Evolutionary conservation across 1,140 invertebrate genomes (phyloP), one percentile per base, ranked within the genome.

Genomic region (Mizuhopecten yessoensis): DNA sequence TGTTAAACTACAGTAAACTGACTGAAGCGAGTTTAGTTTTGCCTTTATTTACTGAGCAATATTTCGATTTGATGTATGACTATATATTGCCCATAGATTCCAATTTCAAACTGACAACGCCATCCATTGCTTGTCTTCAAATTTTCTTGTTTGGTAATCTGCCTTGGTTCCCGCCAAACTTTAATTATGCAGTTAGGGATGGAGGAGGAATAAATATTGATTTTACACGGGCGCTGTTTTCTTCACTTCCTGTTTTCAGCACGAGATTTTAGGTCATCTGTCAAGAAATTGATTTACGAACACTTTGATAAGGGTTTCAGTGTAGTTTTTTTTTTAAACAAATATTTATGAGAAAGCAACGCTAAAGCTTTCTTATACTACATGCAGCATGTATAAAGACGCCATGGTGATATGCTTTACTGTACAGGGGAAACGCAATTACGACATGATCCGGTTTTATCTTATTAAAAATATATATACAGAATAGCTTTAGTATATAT

Each of bases 161-260:
- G 23, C 23, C 9, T 75, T 9, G 36, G 57, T 75, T 75, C 57
- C 57, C 57, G 23, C 57, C 57, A 75, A 75, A 75, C 57, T 75
- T 75, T 75, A 75, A 75, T 75, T 75, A 75, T 75, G 29, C 29
- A 75, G 57, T 75, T 75, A 75, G 57, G 29, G 57, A 75, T n/a
- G 57, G 57, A 75, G 57, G n/a, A n/a, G 57, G 57, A 75, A 75
- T 75, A n/a, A n/a, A 75, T 75, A 75, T 75, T 75, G 57, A 75
- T 75, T 75, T 75, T 75, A 75, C 57, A 29, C 9, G 3, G 5
- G 11, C 23, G n/a, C 57, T 75, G 57, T n/a, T 75, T 75, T 75
- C 57, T 75, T n/a, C 5, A 75, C 57, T 75, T 75, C 57, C 57
- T 75, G 57, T 75, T 75, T n/a, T 75, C 57, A 75, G 23, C 23